A percentile compares a stretch with the other conserved stretches of the same genome.
Conservation (phyloP, 2,888 invertebrate genomes). For the Meiosimyza platycephala region DNA sequence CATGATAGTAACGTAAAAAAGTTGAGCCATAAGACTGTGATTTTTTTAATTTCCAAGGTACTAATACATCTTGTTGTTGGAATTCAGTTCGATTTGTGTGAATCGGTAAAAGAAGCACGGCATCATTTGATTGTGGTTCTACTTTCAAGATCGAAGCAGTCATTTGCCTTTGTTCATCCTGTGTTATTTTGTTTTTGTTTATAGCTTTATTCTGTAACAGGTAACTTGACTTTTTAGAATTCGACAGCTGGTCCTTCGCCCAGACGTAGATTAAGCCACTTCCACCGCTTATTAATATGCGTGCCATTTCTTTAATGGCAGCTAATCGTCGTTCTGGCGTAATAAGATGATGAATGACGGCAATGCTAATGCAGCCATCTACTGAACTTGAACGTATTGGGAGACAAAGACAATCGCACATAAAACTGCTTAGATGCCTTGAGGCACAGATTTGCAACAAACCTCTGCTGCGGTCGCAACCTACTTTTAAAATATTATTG, state of each 20-base stretch:
- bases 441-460: slow-evolving; percentile 74
- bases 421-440: slow-evolving; percentile 75
- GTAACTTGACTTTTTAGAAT: slow-evolving; percentile 76
- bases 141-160: slow-evolving; percentile 49
- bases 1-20: slow-evolving; percentile 92
- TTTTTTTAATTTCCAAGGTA: slow-evolving; percentile 87
- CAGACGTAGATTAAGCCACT: slow-evolving; percentile 92
- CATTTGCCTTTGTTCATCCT: slow-evolving; percentile 59
- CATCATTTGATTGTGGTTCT: slow-evolving; percentile 40
- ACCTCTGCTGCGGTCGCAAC: slow-evolving; percentile 82
- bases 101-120: slow-evolving; percentile 71
- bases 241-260: slow-evolving; percentile 87
- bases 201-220: slow-evolving; percentile 73
- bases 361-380: slow-evolving; percentile 92
- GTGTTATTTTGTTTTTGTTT: slow-evolving; percentile 64
- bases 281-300: slow-evolving; percentile 80
- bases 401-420: slow-evolving; percentile 80
- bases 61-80: slow-evolving; percentile 88
- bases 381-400: slow-evolving; percentile 76
- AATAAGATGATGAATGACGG: slow-evolving; percentile 96
- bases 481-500: slow-evolving; percentile 71
- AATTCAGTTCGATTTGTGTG: slow-evolving; percentile 94
- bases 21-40: slow-evolving; percentile 62
- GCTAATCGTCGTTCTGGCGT: slow-evolving; percentile 80
- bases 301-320: slow-evolving; percentile 81